These are phyloP conservation scores for Diplodus puntazzo DNA, from an alignment of 2,797 vertebrate genomes.

Conservation along the genomic window DNA sequence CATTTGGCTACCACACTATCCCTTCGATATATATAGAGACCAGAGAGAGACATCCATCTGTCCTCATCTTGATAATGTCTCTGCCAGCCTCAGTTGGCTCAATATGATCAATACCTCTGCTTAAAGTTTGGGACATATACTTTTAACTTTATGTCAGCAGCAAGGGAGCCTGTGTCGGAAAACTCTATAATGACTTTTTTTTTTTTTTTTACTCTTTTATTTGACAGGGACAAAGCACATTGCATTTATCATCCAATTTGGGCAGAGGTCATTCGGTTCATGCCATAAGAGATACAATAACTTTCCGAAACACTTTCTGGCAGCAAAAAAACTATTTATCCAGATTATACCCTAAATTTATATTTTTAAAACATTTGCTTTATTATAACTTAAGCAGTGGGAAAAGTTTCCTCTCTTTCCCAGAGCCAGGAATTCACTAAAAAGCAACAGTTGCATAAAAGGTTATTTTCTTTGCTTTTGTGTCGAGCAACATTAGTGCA, in stretches of 20 bases:
- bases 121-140: neutral
- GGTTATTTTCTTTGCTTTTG: neutral
- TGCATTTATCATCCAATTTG: neutral
- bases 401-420: neutral
- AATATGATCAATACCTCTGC: neutral
- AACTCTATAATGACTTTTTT: neutral
- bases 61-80: neutral
- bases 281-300: neutral
- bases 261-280: neutral
- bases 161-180: neutral
- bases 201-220: too few relatives aligned
- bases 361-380: neutral
- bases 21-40: neutral
- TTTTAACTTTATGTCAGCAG: neutral
- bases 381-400: neutral
- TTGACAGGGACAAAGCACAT: neutral
- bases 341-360: neutral
- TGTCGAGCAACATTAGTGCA: neutral
- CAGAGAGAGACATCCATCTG: conserved; percentile 1
- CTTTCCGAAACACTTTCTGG: neutral
- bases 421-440: neutral
- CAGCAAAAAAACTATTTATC: neutral
- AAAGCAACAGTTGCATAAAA: neutral
- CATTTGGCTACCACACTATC: conserved; percentile 45
- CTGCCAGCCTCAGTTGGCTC: conserved; percentile 6